These are phyloP conservation scores for Lepus americanus DNA, from an alignment of 2,113 vertebrate species.

Conservation along the genomic window DNA sequence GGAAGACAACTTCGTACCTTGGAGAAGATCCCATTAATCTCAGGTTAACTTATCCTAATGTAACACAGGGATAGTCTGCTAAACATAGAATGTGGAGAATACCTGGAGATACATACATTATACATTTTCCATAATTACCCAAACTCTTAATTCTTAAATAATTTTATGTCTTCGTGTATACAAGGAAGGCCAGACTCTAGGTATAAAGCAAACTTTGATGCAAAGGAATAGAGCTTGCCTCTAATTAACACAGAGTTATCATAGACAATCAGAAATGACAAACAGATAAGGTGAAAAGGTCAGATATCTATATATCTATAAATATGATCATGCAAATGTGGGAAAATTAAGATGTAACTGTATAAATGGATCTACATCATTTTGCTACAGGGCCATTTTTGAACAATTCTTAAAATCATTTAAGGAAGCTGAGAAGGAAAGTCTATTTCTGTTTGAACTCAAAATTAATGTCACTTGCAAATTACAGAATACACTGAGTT, in stretches of 20 bases:
- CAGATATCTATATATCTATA: neutral
- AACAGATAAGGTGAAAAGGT: neutral
- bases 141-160: constrained; percentile 11
- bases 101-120: neutral
- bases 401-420: constrained; percentile 20
- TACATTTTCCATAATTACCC: neutral
- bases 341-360: neutral
- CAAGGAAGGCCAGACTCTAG: neutral
- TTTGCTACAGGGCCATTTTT: neutral
- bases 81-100: constrained; percentile 7
- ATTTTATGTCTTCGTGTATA: neutral
- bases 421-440: constrained; percentile 41
- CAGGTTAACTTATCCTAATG: neutral
- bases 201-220: neutral
- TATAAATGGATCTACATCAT: constrained; percentile 16
- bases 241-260: neutral
- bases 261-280: neutral
- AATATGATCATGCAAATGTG: neutral
- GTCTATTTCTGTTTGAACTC: constrained; percentile 57
- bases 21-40: neutral
- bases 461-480: constrained; percentile 52
- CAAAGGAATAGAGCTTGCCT: neutral
- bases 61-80: neutral
- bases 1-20: neutral
- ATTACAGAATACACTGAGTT: constrained; percentile 18